These are phyloP conservation scores for Oophaga pumilio DNA, from an alignment of 2,113 vertebrate species.

Conservation along the genomic window DNA sequence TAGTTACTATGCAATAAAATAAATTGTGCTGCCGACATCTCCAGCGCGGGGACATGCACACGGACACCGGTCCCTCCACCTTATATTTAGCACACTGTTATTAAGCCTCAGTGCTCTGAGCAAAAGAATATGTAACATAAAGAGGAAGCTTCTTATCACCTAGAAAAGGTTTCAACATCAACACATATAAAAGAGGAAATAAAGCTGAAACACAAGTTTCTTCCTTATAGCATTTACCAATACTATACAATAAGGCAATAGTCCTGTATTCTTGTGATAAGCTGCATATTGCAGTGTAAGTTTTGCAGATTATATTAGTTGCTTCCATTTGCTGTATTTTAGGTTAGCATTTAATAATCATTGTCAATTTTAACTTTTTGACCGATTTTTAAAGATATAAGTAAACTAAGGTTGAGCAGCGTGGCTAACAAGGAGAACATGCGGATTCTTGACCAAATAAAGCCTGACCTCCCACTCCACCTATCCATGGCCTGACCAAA, in stretches of 20 bases:
- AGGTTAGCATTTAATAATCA: neutral
- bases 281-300: neutral
- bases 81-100: neutral
- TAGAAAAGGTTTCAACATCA: constrained; percentile 1
- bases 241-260: neutral
- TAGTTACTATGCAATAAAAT: neutral
- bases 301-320: neutral
- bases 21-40: neutral
- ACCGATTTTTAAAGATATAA: neutral
- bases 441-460: too few relatives aligned
- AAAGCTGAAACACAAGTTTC: constrained; percentile 3
- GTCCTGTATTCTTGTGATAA: neutral
- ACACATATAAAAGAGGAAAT: constrained; percentile 18
- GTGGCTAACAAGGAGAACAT: too few relatives aligned
- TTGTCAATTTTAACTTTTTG: neutral
- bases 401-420: neutral
- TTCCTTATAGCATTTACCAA: neutral
- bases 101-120: neutral
- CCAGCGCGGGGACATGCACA: neutral
- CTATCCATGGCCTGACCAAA: too few relatives aligned
- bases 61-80: neutral
- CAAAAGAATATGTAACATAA: constrained; percentile 1
- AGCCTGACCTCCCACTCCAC: too few relatives aligned
- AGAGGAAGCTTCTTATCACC: constrained; percentile 31
- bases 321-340: neutral